Base-by-base conservation (phyloP, 2,113 vertebrate genomes). In the Cardinalis cardinalis region DNA sequence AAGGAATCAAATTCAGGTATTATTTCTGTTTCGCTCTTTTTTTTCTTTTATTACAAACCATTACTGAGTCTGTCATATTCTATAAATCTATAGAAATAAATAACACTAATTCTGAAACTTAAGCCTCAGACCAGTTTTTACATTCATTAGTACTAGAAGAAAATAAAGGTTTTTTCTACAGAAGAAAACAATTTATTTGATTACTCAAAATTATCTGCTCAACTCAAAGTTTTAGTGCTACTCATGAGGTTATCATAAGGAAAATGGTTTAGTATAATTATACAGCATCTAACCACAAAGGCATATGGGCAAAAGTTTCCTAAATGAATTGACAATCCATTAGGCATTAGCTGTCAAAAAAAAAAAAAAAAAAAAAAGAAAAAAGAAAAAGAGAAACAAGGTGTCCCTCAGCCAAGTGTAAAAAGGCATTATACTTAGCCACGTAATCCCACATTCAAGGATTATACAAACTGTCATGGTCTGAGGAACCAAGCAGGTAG, bases 11-110 rank as follows among this genome's bases (percentile, higher is more conserved):
- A 81, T 81, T 46, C 23, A 61, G 9, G 13, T 8, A 9, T 16
- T 38, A 2, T 7, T 46, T 26, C 25, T 36, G 5, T 12, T 82
- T 31, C 0, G 0, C n/a, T n/a, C n/a, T n/a, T 8, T 25, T 31
- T 59, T 68, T 26, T 29, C 31, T 49, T 68, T 20, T 41, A 48
- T 64, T 63, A 40, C 17, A 64, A 64, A 14, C 8, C 14, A 20
- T 18, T 59, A 7, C 29, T 70, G 41, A 69, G 3, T 20, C 29
- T 58, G 18, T 5, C 28, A 40, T 19, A 38, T 52, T 58, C 34
- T 63, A 15, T 19, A 61, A 25, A 49, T 31, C 17, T 34, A 9
- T 36, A 20, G 18, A 84, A 87, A 74, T 28, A 92, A 70, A 46
- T 51, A 64, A 19, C 8, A 41, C 2, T 43, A 59, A 55, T 36